A percentile compares a stretch with the other conserved stretches of the same genome.
Evolutionary conservation across 2,113 vertebrate species (phyloP).

Genomic region (Papio anubis): DNA sequence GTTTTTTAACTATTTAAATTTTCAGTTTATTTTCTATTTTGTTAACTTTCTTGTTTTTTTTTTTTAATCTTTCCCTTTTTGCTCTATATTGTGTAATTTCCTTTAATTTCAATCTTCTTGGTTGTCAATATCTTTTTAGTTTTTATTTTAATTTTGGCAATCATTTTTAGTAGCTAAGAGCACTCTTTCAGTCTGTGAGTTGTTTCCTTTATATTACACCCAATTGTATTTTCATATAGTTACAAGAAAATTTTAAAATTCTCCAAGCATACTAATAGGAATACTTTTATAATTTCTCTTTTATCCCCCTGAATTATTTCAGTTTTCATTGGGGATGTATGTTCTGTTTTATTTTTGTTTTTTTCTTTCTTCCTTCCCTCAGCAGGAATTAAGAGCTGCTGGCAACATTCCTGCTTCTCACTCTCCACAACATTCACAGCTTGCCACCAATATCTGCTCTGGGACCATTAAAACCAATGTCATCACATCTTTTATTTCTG

Average conservation of each 20-base stretch:
- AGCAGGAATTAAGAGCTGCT: background rate
- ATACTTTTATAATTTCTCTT: background rate
- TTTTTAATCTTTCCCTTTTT: background rate
- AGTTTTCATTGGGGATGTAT: background rate
- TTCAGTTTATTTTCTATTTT: background rate
- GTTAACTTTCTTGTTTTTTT: background rate
- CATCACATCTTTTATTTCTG: constrained; percentile 9
- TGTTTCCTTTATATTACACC: background rate
- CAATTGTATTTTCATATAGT: background rate
- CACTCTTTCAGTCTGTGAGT: background rate
- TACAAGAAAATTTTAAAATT: background rate
- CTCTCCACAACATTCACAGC: background rate
- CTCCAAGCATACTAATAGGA: background rate
- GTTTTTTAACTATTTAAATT: background rate
- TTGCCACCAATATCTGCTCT: background rate
- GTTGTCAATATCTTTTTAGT: background rate
- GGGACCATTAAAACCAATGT: background rate
- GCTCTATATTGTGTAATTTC: background rate
- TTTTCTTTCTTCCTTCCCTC: background rate
- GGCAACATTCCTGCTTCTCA: background rate
- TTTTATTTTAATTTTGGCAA: background rate
- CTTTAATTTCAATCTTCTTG: background rate
- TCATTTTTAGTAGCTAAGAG: background rate
- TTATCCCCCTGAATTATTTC: background rate
- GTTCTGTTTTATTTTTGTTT: background rate